A percentile compares a stretch with the other conserved stretches of the same genome.
phyloP scores from a whole-genome alignment of 2,888 invertebrate species.

The Diaprepes abbreviatus region DNA sequence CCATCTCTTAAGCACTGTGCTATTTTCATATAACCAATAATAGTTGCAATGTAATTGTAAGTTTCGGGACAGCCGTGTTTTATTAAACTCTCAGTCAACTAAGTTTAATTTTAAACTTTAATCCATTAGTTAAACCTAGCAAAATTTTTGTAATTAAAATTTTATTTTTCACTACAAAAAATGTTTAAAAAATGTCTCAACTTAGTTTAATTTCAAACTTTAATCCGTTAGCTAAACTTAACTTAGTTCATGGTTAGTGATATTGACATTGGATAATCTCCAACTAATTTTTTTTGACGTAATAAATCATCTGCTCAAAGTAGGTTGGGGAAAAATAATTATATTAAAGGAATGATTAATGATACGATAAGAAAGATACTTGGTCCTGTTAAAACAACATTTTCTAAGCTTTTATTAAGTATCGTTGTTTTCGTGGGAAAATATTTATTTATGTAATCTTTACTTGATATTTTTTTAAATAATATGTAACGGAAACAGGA shows the following conservation, averaged over 20 bases:
- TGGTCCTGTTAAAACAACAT: background rate
- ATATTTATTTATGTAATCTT: no score
- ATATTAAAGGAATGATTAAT: conserved; percentile 38
- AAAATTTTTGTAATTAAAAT: no score
- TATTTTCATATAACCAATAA: no score
- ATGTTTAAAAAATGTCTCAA: background rate
- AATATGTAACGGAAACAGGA: no score
- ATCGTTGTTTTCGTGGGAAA: no score
- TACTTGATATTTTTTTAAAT: no score
- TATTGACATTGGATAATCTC: conserved; percentile 37
- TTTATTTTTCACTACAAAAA: background rate
- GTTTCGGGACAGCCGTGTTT: no score
- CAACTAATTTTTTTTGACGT: conserved; percentile 24
- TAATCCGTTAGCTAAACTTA: background rate
- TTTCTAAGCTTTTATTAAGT: background rate
- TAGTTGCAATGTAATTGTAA: no score
- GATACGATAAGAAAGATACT: background rate
- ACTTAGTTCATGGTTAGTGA: conserved; percentile 21
- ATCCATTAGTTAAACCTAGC: no score
- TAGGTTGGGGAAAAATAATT: conserved; percentile 20
- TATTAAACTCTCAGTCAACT: no score
- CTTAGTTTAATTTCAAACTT: background rate
- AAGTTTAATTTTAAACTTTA: no score
- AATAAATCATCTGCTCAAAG: conserved; percentile 34
- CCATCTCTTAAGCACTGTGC: no score